These are phyloP conservation scores for Oncorhynchus gorbuscha DNA, from an alignment of 2,113 vertebrate species.

Conservation along the genomic window DNA sequence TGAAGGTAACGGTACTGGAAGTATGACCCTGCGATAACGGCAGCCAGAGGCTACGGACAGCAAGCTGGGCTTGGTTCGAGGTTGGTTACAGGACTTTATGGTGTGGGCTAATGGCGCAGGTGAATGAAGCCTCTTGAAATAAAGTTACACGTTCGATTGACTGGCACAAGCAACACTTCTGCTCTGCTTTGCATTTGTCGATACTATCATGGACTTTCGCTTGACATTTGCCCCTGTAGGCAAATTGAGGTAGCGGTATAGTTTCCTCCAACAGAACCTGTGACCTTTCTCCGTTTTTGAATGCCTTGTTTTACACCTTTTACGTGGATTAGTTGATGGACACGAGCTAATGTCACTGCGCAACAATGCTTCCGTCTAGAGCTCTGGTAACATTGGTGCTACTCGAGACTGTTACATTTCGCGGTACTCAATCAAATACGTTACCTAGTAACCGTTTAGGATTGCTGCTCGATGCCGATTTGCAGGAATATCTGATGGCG, in stretches of 20 bases:
- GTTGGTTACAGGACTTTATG: no score
- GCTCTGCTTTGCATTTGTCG: neutral
- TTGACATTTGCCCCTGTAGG: neutral
- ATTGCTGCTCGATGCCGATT: conserved; percentile 5
- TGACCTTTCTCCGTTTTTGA: neutral
- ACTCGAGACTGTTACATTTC: conserved; percentile 10
- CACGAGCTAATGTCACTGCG: neutral
- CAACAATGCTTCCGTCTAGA: neutral
- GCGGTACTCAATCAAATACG: conserved; percentile 11
- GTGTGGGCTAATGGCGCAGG: conserved; percentile 1
- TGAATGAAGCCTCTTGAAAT: neutral
- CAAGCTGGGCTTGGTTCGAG: neutral
- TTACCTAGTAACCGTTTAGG: neutral
- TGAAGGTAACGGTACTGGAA: neutral
- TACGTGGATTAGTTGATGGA: neutral
- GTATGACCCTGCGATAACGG: neutral
- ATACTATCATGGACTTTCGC: neutral
- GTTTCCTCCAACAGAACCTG: neutral
- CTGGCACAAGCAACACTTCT: neutral
- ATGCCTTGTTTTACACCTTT: neutral
- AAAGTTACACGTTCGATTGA: no score
- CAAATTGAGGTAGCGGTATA: neutral
- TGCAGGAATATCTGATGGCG: conserved; percentile 11
- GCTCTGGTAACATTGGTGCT: conserved; percentile 2
- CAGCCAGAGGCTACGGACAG: neutral